These are phyloP conservation scores for Lampris incognitus DNA, from an alignment of 2,113 vertebrate species.

Conservation along the genomic window DNA sequence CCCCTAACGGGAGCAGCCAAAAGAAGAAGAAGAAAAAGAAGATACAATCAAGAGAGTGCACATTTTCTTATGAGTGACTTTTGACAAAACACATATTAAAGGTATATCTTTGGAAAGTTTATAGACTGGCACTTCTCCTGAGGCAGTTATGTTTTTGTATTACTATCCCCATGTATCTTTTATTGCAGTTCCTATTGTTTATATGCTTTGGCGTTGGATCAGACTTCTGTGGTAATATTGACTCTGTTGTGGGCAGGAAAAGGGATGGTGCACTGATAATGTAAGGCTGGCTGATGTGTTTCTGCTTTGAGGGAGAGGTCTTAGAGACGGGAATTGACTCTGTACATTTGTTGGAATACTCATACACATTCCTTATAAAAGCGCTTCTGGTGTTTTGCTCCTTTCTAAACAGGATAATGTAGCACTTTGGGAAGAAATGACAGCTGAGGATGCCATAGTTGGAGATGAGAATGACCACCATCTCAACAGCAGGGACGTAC, in stretches of 20 bases:
- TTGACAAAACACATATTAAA: not conserved
- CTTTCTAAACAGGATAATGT: conserved; percentile 88
- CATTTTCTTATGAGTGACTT: too few species aligned
- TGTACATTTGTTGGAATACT: conserved; percentile 80
- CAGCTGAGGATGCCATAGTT: conserved; percentile 90
- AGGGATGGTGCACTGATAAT: not conserved
- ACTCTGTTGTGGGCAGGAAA: not conserved
- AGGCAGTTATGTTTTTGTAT: not conserved
- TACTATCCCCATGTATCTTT: not conserved
- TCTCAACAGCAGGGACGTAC: conserved; percentile 89
- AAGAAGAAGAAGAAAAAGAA: too few species aligned
- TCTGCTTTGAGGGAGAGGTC: not conserved
- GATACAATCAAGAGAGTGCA: too few species aligned
- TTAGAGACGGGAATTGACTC: not conserved
- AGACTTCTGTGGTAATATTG: not conserved
- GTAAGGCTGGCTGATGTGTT: not conserved
- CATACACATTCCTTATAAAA: conserved; percentile 87
- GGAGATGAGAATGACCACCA: conserved; percentile 91
- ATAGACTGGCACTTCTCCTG: conserved; percentile 50
- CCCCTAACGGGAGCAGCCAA: too few species aligned
- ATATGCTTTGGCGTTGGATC: not conserved
- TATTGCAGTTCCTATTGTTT: not conserved
- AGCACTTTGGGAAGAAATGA: conserved; percentile 91
- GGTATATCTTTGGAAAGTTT: not conserved
- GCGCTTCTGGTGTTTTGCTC: conserved; percentile 88